A percentile compares a stretch with the other conserved stretches of the same genome.
Conservation (phyloP, 2,888 invertebrate species). For the Thysanoteuthis rhombus region DNA sequence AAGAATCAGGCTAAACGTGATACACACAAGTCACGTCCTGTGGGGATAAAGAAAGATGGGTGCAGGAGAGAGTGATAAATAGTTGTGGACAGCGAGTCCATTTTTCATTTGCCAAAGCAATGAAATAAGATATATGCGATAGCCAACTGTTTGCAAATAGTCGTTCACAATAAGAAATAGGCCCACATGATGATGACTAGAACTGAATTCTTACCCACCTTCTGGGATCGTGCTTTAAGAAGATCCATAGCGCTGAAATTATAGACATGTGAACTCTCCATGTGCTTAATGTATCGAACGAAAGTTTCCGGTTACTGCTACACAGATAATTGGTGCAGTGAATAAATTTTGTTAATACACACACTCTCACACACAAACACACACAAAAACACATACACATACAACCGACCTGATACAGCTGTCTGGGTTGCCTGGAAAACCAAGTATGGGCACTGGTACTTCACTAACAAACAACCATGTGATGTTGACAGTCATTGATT, state of each 20-base stretch:
- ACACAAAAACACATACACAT: too few relatives aligned
- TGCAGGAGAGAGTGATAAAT: not conserved
- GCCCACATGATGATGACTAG: not conserved
- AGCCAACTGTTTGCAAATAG: not conserved
- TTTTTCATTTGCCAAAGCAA: not conserved
- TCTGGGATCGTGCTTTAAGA: not conserved
- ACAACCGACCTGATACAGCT: too few relatives aligned
- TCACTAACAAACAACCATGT: too few relatives aligned
- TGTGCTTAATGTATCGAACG: not conserved
- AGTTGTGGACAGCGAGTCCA: not conserved
- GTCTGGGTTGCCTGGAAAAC: too few relatives aligned
- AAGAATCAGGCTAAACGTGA: too few relatives aligned
- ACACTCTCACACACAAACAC: not conserved
- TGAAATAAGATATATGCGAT: not conserved
- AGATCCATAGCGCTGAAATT: not conserved
- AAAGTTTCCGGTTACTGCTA: not conserved
- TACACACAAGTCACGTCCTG: too few relatives aligned
- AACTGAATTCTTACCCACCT: not conserved
- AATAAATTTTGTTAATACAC: not conserved
- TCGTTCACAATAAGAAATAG: not conserved
- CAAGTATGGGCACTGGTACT: too few relatives aligned
- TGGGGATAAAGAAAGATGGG: not conserved
- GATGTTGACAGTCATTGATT: too few relatives aligned
- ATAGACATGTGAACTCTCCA: not conserved
- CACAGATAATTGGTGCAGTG: not conserved